phyloP scores from a whole-genome alignment of 2,113 vertebrate genomes.

The Dipodomys spectabilis region DNA sequence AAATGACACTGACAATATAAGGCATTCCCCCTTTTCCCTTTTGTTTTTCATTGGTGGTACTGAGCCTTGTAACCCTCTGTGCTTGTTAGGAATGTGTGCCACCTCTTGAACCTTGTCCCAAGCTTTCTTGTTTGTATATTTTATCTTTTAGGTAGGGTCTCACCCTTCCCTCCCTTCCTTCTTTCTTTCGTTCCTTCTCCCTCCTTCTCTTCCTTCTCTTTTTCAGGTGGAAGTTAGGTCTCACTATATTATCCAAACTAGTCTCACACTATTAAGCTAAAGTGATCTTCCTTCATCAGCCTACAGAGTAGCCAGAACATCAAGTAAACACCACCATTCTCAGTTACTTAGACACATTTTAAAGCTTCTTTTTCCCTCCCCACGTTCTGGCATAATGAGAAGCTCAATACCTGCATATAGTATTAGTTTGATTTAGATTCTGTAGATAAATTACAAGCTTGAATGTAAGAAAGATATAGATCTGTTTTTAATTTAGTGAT shows the following conservation, averaged over 20 bases:
- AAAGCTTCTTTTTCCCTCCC: not conserved
- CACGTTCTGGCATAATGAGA: slow-evolving; percentile 60
- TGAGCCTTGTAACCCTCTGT: too few species aligned
- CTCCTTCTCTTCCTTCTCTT: not conserved
- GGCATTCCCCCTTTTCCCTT: not conserved
- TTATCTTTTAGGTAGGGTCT: too few species aligned
- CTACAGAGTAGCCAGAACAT: not conserved
- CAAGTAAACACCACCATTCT: too few species aligned
- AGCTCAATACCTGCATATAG: slow-evolving; percentile 21
- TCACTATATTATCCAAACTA: too few species aligned
- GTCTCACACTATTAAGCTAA: not conserved
- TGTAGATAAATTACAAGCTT: slow-evolving; percentile 51
- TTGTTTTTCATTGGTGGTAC: not conserved
- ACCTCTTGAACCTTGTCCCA: too few species aligned
- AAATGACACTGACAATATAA: slow-evolving; percentile 4
- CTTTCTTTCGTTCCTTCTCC: not conserved
- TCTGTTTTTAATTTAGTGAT: slow-evolving; percentile 74
- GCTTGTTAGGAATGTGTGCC: too few species aligned
- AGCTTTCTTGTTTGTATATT: too few species aligned
- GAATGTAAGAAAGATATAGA: slow-evolving; percentile 79
- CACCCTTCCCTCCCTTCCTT: too few species aligned
- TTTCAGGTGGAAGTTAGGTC: too few species aligned
- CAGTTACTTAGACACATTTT: not conserved
- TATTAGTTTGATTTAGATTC: slow-evolving; percentile 60
- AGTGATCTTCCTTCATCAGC: not conserved